Conservation (phyloP, 1,140 invertebrate genomes). For the Globodera ellingtonae region DNA sequence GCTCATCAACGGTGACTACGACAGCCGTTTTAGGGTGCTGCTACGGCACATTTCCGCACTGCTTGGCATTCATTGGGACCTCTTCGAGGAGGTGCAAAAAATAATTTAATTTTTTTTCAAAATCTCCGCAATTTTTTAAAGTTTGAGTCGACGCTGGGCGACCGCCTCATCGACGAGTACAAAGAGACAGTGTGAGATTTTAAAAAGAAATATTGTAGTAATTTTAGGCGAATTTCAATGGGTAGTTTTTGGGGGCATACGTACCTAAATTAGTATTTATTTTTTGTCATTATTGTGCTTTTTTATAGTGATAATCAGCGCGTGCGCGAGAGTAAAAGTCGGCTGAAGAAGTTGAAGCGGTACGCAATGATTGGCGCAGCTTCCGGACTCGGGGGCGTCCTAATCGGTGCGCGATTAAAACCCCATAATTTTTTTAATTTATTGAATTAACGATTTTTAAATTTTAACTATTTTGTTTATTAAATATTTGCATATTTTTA, state of each 20-base stretch:
- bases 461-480: slow-evolving; percentile 24
- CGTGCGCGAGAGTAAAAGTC: slow-evolving; percentile 63
- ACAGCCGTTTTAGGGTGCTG: slow-evolving; percentile 66
- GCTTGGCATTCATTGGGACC: slow-evolving; percentile 65
- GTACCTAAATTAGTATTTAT: slow-evolving; percentile 28
- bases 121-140: slow-evolving; percentile 30
- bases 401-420: slow-evolving; percentile 64
- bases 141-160: slow-evolving; percentile 57
- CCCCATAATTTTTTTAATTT: not conserved
- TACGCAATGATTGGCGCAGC: slow-evolving; percentile 68
- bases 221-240: no score
- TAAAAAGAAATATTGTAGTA: not conserved
- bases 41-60: slow-evolving; percentile 66
- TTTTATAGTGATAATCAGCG: slow-evolving; percentile 36
- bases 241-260: not conserved
- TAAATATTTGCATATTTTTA: slow-evolving; percentile 19
- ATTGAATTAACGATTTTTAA: not conserved
- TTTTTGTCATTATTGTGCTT: slow-evolving; percentile 29
- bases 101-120: no score
- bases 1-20: slow-evolving; percentile 65
- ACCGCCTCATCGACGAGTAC: slow-evolving; percentile 53
- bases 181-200: slow-evolving; percentile 61
- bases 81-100: slow-evolving; percentile 63
- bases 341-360: slow-evolving; percentile 67
- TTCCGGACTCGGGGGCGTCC: slow-evolving; percentile 67